A percentile compares a stretch with the other conserved stretches of the same genome.
phyloP scores from a whole-genome alignment of 2,797 vertebrate species.

The Hafferia zeledoni region DNA sequence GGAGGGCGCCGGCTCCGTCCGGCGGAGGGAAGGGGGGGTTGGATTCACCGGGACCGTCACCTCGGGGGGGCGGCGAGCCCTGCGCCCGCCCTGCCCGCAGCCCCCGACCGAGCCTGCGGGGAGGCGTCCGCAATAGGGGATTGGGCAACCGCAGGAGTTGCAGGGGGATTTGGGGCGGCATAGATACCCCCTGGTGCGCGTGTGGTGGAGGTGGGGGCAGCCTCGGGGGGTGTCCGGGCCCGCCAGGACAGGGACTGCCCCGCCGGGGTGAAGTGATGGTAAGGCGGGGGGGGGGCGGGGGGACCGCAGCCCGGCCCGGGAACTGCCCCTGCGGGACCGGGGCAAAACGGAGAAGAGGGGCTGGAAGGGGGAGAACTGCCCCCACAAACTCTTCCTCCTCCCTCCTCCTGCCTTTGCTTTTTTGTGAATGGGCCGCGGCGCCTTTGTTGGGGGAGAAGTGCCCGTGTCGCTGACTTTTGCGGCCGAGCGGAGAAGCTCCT shows the following conservation, averaged over 20 bases:
- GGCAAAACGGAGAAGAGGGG: not conserved
- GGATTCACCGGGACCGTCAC: not conserved
- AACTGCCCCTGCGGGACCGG: not conserved
- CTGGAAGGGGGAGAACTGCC: not conserved
- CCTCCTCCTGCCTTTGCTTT: not conserved
- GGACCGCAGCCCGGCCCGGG: not conserved
- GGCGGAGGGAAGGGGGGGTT: not conserved
- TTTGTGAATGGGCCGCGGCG: conserved; percentile 74
- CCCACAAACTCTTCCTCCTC: not conserved
- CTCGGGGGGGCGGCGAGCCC: not conserved
- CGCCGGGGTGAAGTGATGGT: not conserved
- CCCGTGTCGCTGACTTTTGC: conserved; percentile 84
- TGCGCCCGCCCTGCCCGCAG: not conserved
- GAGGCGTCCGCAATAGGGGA: not conserved
- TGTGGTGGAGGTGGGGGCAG: not conserved
- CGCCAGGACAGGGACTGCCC: not conserved
- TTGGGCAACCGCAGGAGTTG: not conserved
- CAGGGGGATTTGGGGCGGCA: not conserved
- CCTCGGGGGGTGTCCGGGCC: not conserved
- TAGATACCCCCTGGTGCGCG: not conserved
- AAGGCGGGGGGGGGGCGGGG: not conserved
- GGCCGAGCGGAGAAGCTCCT: conserved; percentile 73
- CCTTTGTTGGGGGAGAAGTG: conserved; percentile 80
- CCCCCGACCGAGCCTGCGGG: not conserved
- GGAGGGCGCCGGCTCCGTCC: not conserved